Evolutionary conservation across 1,140 invertebrate species (phyloP).

Genomic region (Pinna nobilis): DNA sequence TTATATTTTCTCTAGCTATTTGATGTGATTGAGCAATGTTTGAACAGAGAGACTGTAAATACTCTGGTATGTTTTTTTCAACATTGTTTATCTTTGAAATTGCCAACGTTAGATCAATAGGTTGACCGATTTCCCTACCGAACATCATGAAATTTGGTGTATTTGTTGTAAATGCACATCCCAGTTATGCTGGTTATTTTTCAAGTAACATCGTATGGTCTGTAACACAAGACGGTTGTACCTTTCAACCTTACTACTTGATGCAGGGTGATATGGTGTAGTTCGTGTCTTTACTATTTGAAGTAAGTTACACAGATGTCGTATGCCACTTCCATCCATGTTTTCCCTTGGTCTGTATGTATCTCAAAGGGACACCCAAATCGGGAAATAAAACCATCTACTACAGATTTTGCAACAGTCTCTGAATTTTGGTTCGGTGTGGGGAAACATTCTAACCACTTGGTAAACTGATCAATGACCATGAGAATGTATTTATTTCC

Average conservation of each 20-base stretch:
- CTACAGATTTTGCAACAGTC: background rate
- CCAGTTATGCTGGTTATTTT: conserved; percentile 24
- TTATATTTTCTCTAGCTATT: conserved; percentile 13
- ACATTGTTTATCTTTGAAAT: background rate
- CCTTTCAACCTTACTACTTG: conserved; percentile 3
- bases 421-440: conserved; percentile 14
- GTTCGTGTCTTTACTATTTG: background rate
- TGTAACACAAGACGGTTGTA: background rate
- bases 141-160: conserved; percentile 40
- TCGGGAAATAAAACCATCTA: conserved; percentile 3
- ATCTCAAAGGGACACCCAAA: background rate
- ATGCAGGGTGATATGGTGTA: background rate
- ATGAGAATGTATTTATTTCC: conserved; percentile 27
- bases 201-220: conserved; percentile 15
- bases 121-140: conserved; percentile 22
- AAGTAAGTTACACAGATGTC: background rate
- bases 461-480: conserved; percentile 20
- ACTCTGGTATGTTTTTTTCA: background rate
- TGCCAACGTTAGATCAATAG: background rate
- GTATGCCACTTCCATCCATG: background rate
- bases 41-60: background rate
- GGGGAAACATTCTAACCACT: conserved; percentile 27
- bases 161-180: conserved; percentile 13
- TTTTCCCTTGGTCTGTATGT: background rate
- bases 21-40: background rate